These are phyloP conservation scores for Cavia porcellus DNA, from an alignment of 2,113 vertebrate genomes.

Conservation along the genomic window DNA sequence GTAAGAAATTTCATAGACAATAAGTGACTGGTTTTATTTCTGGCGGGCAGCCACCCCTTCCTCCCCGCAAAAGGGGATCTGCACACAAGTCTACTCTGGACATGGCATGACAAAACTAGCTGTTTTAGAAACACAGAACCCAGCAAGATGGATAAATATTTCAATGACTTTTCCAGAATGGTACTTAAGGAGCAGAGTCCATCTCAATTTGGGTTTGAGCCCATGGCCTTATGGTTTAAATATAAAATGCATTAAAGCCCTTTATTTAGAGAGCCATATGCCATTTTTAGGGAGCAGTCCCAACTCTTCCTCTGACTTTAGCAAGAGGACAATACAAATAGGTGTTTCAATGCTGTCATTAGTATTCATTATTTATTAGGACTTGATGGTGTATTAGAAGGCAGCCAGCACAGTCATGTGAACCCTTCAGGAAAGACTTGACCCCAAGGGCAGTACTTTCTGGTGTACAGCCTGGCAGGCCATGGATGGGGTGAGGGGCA, in stretches of 20 bases:
- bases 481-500: accelerated
- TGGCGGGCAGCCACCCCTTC: background rate
- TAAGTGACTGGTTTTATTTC: background rate
- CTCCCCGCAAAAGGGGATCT: background rate
- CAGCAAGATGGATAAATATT: constrained; percentile 74
- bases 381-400: constrained; percentile 51
- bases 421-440: background rate
- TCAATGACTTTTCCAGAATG: constrained; percentile 74
- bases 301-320: constrained; percentile 42
- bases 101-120: background rate
- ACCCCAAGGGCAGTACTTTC: background rate
- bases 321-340: constrained; percentile 40
- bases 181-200: constrained; percentile 74
- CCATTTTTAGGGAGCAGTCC: constrained; percentile 73
- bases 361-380: constrained; percentile 82
- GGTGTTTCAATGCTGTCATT: constrained; percentile 69
- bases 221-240: constrained; percentile 79
- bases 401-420: constrained; percentile 1
- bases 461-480: background rate
- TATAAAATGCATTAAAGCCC: constrained; percentile 81
- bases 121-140: constrained; percentile 12
- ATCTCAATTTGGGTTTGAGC: constrained; percentile 78
- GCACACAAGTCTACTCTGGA: background rate
- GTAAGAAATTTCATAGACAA: background rate
- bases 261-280: constrained; percentile 79